These are phyloP conservation scores for Ophiodon elongatus DNA, from an alignment of 2,113 vertebrate genomes.

Conservation along the genomic window DNA sequence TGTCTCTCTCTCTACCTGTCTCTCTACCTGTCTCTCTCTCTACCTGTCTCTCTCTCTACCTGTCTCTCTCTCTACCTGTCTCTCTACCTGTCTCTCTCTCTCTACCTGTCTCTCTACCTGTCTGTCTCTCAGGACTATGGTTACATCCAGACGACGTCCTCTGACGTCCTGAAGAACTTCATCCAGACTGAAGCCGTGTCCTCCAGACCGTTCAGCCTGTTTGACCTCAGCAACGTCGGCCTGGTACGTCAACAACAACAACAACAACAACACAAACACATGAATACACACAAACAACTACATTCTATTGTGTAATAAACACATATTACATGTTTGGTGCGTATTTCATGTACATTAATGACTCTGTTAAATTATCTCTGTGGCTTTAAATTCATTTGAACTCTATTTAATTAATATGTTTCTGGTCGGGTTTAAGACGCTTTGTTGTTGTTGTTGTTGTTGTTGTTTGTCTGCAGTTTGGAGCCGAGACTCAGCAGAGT, in stretches of 20 bases:
- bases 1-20: neutral
- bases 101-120: neutral
- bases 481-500: slow-evolving; percentile 92
- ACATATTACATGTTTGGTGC: too few species aligned
- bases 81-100: neutral
- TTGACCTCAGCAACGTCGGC: slow-evolving; percentile 91
- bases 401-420: too few species aligned
- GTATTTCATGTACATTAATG: too few species aligned
- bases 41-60: accelerated
- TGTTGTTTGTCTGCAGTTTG: slow-evolving; percentile 82
- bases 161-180: slow-evolving; percentile 91
- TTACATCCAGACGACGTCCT: slow-evolving; percentile 90
- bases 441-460: neutral
- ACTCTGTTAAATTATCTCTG: too few species aligned
- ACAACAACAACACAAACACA: neutral
- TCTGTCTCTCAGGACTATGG: slow-evolving; percentile 87
- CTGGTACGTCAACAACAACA: slow-evolving; percentile 80
- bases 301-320: too few species aligned
- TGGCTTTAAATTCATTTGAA: too few species aligned
- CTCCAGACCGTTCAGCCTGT: slow-evolving; percentile 89
- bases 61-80: neutral
- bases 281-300: too few species aligned
- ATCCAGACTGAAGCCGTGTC: slow-evolving; percentile 90
- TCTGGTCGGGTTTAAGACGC: neutral
- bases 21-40: neutral